phyloP scores from a whole-genome alignment of 2,797 vertebrate genomes.

The Paguma larvata region DNA sequence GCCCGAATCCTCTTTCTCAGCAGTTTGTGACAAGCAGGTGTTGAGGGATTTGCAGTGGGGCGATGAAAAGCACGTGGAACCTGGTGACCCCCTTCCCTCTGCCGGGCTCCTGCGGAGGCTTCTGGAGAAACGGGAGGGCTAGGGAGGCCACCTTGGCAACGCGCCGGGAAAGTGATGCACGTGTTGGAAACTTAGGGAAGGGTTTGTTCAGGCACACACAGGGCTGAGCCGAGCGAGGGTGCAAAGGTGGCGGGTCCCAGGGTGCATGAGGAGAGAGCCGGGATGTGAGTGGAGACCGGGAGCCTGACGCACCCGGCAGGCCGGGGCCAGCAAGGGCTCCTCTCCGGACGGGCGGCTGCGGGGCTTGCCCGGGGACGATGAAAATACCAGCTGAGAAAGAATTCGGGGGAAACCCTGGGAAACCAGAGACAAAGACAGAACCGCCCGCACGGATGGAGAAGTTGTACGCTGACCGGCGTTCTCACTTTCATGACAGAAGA shows the following conservation, averaged over 20 bases:
- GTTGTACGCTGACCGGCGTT: neutral
- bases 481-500: neutral
- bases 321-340: neutral
- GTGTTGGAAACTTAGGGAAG: neutral
- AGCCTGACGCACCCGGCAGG: rapidly evolving
- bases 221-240: neutral
- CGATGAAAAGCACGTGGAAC: rapidly evolving
- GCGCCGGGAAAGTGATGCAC: rapidly evolving
- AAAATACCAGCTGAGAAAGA: neutral
- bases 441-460: neutral
- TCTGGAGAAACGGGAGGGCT: neutral
- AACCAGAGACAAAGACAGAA: neutral
- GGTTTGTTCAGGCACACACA: too few relatives aligned
- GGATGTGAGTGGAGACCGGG: too few relatives aligned
- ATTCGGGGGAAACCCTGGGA: neutral
- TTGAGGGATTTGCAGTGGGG: neutral
- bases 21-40: neutral
- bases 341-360: rapidly evolving
- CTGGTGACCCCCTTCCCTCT: neutral
- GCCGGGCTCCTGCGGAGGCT: neutral
- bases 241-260: neutral
- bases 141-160: neutral
- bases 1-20: neutral
- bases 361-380: rapidly evolving
- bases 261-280: neutral